Evolutionary conservation across 1,140 invertebrate genomes (phyloP), one percentile per base, ranked within the genome.

Genomic region (Leptinotarsa texana): DNA sequence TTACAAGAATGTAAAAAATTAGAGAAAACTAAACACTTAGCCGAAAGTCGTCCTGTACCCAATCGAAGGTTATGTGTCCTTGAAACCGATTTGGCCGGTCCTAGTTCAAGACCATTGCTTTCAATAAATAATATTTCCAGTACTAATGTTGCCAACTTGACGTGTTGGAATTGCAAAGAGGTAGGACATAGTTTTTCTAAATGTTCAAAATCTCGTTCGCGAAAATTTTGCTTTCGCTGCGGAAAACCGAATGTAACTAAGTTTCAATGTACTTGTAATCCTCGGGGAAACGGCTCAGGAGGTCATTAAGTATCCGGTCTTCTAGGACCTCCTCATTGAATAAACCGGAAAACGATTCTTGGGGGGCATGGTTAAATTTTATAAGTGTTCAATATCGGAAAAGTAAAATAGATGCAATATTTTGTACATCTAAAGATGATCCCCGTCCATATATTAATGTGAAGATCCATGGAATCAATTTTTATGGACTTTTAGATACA

Each of bases 401-500:
- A 21, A 18, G 48, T n/a, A 48, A 62, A 61, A 72, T 61, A 33
- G 48, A 62, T 21, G 22, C 21, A 17, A 57, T 61, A 18, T 57
- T 72, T 61, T 72, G 13, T 57, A 22, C 57, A 57, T 13, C 4
- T 61, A 22, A 22, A 72, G 18, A 62, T 61, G 3, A 72, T 61
- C 69, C 51, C 17, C 69, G 13, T 51, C 69, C 69, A 3, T 72
- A 72, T 72, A 63, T 74, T 11, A 18, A 68, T 18, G 63, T 74
- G 5, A 21, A 49, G 17, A 61, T 74, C 61, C 65, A 61, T 48
- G 63, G 47, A 68, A 42, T 67, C 13, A 22, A 48, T 22, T 67
- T 74, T 65, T n/a, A 68, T 13, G 72, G 72, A 1, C 48, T 74
- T 22, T n/a, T 74, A 13, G 24, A 74, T 74, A 68, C 72, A 18